Percentiles rank a stretch among this genome's conserved stretches.
These are phyloP conservation scores for Phylloscopus trochilus DNA, from an alignment of 2,113 vertebrate species.

Conservation along the genomic window DNA sequence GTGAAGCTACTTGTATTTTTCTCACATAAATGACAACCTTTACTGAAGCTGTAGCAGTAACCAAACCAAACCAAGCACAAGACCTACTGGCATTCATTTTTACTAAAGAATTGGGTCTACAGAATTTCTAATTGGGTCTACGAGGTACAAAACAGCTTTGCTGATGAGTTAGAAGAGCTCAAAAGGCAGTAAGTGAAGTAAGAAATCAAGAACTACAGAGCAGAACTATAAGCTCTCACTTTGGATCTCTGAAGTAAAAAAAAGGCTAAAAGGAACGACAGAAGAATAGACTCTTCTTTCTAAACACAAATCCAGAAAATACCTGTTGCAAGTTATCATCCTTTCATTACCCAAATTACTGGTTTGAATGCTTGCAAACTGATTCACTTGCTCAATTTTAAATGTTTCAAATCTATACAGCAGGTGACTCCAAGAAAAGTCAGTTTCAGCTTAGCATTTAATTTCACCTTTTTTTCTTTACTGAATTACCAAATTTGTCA, in stretches of 20 bases:
- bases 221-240: not conserved
- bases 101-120: not conserved
- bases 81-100: not conserved
- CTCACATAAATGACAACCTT: not conserved
- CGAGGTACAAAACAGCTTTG: not conserved
- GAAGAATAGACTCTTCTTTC: not conserved
- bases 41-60: not conserved
- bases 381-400: not conserved
- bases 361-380: not conserved
- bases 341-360: not conserved
- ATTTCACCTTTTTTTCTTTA: not conserved
- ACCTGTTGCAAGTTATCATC: not conserved
- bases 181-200: not conserved
- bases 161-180: not conserved
- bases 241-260: not conserved
- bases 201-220: not conserved
- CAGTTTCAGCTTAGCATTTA: not conserved
- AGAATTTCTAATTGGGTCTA: not conserved
- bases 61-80: not conserved
- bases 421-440: not conserved
- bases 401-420: not conserved
- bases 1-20: not conserved
- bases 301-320: not conserved
- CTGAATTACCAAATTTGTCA: not conserved
- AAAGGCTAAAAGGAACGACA: not conserved